Evolutionary conservation across 2,888 invertebrate species (phyloP).

Genomic region (Drosophila parthenogenetica): DNA sequence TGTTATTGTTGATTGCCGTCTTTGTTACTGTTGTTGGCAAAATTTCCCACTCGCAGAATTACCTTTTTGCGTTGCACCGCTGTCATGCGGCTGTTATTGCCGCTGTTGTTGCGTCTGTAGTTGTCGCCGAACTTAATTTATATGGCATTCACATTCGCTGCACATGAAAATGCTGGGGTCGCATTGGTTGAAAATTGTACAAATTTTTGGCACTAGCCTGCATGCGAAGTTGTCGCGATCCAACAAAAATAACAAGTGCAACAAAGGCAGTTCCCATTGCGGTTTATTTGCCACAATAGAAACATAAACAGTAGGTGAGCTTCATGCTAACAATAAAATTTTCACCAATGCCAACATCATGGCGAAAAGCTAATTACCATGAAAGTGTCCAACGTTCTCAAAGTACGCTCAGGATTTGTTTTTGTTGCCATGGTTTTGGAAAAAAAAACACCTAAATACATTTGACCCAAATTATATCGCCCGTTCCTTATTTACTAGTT

Average conservation of each 20-base stretch:
- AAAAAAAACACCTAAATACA: constrained; percentile 29
- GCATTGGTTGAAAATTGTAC: constrained; percentile 62
- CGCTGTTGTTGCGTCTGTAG: constrained; percentile 30
- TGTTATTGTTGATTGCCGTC: constrained; percentile 33
- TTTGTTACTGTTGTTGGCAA: constrained; percentile 24
- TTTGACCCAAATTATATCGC: constrained; percentile 15
- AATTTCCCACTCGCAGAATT: constrained; percentile 71
- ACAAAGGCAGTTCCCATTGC: constrained; percentile 65
- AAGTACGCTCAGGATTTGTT: constrained; percentile 1
- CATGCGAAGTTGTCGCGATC: constrained; percentile 44
- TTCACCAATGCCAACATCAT: constrained; percentile 63
- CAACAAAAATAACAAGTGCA: constrained; percentile 23
- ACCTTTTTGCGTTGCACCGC: constrained; percentile 77
- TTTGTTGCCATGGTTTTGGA: constrained; percentile 12
- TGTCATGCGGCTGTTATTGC: constrained; percentile 63
- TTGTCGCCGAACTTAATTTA: constrained; percentile 73
- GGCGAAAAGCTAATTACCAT: constrained; percentile 71
- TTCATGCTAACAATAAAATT: constrained; percentile 72
- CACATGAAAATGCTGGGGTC: constrained; percentile 43
- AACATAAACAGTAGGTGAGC: constrained; percentile 48
- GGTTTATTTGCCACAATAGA: constrained; percentile 57
- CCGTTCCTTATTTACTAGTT: constrained; percentile 1
- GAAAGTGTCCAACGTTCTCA: constrained; percentile 52
- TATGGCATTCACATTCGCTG: constrained; percentile 71
- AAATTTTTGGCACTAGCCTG: constrained; percentile 74